Evolutionary conservation across 2,888 invertebrate species (phyloP), one percentile per base, ranked within the genome.

Genomic region (Formica aserva): DNA sequence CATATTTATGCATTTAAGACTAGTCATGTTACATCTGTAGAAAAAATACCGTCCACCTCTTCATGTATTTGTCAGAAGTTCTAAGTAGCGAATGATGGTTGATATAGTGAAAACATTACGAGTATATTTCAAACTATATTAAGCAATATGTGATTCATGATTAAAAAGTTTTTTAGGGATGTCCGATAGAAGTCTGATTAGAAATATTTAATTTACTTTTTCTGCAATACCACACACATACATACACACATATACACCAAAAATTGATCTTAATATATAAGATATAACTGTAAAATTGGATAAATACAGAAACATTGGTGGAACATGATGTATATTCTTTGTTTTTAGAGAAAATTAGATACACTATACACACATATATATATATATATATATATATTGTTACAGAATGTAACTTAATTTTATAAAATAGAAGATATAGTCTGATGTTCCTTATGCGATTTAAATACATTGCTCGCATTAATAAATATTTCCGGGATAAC

Each of bases 31-130:
- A 83, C 82, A 75, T 90, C 85, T 72, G 86, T 91, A 90, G 91
- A 29, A 66, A 52, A 72, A 84, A 87, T 88, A 92, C 92, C 93
- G 92, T 93, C 92, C 93, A 93, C 86, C 84, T 85, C 65, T 84
- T 85, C 66, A 76, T 67, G 78, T 87, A 83, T 80, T 86, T 67
- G 67, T 87, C 76, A 84, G 74, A 84, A 87, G 63, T 87, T 74
- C 62, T 86, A 69, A 60, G 60, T 78, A 86, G 88, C 69, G 76
- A 72, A n/a, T 48, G 62, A 85, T 80, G 83, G n/a, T 63, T 15
- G 69, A 69, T 41, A 57, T 78, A 78, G 78, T 41, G 22, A 48
- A 69, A 29, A 5, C 38, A 26, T 77, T 55, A 15, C 9, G 26
- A 29, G 8, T 26, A 66, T 55, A 26, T 66, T 26, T 77, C 76